phyloP scores from a whole-genome alignment of 2,797 vertebrate genomes.

The Dromococcyx pavoninus region DNA sequence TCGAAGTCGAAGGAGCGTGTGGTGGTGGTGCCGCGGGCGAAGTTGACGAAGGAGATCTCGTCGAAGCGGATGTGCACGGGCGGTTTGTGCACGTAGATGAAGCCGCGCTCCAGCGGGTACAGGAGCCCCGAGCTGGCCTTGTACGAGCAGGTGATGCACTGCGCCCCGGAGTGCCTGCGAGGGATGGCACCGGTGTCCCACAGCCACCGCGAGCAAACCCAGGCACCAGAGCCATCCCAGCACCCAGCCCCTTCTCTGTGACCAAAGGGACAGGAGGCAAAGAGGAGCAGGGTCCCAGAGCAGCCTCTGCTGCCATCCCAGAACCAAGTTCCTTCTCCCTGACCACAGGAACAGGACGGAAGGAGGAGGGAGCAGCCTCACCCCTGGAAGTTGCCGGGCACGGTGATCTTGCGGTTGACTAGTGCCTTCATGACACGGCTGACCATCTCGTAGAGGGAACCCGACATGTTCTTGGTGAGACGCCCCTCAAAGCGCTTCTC shows the following conservation, averaged over 20 bases:
- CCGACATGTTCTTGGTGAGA: constrained; percentile 95
- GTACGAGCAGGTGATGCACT: constrained; percentile 98
- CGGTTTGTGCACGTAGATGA: constrained; percentile 97
- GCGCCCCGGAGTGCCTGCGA: constrained; percentile 89
- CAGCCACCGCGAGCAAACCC: rapidly evolving
- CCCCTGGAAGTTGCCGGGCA: constrained; percentile 96
- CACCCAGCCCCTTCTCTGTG: neutral
- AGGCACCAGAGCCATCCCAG: no score
- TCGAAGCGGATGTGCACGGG: constrained; percentile 96
- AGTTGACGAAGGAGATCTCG: constrained; percentile 95
- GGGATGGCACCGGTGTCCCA: rapidly evolving
- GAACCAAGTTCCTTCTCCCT: no score
- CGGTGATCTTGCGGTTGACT: constrained; percentile 97
- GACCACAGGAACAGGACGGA: no score
- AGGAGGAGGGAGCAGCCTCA: constrained; percentile 71
- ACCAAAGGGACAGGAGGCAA: no score
- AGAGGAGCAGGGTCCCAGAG: no score
- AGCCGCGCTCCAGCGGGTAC: constrained; percentile 94
- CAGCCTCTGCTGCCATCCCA: no score
- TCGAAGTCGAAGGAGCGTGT: constrained; percentile 98
- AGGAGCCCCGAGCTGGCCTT: constrained; percentile 95
- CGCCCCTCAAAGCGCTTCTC: constrained; percentile 94
- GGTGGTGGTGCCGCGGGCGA: constrained; percentile 94
- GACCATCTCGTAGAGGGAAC: constrained; percentile 97
- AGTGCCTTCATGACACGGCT: constrained; percentile 97